phyloP scores from a whole-genome alignment of 2,888 invertebrate genomes.

The Agrotis segetum region DNA sequence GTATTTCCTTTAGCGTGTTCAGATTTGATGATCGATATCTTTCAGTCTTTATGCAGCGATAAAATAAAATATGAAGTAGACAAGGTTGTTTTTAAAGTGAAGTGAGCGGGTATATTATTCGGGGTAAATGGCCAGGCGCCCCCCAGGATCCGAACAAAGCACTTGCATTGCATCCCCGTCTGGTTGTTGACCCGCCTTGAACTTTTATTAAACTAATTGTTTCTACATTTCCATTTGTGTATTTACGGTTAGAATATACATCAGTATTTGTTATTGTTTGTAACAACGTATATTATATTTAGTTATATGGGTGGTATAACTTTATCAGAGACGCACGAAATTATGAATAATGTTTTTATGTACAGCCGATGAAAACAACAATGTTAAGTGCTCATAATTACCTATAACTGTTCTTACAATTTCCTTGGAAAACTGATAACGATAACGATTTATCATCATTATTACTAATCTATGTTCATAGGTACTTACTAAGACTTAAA shows the following conservation, averaged over 20 bases:
- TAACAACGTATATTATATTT: conserved; percentile 1
- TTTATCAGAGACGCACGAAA: not conserved
- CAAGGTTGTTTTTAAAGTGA: conserved; percentile 21
- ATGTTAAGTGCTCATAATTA: conserved; percentile 22
- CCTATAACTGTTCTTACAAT: conserved; percentile 12
- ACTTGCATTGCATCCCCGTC: conserved; percentile 77
- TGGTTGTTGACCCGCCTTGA: conserved; percentile 83
- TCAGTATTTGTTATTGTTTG: not conserved
- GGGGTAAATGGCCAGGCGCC: conserved; percentile 82
- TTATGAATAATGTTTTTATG: conserved; percentile 10
- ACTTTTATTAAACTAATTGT: conserved; percentile 56
- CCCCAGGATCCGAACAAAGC: conserved; percentile 78
- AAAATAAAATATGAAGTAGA: conserved; percentile 20
- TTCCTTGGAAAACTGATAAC: conserved; percentile 17
- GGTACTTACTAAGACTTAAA: not conserved
- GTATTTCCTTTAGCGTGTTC: conserved; percentile 5
- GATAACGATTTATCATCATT: conserved; percentile 29
- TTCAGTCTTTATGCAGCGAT: conserved; percentile 8
- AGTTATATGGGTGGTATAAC: too few relatives aligned
- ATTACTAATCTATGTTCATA: conserved; percentile 7
- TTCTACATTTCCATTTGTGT: conserved; percentile 24
- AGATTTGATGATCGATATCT: conserved; percentile 32
- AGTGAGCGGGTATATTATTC: conserved; percentile 51
- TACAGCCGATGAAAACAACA: conserved; percentile 16
- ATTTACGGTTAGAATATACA: not conserved